A percentile compares a stretch with the other conserved stretches of the same genome.
Evolutionary conservation across 2,797 vertebrate genomes (phyloP).

Genomic region (Sardinella longiceps): DNA sequence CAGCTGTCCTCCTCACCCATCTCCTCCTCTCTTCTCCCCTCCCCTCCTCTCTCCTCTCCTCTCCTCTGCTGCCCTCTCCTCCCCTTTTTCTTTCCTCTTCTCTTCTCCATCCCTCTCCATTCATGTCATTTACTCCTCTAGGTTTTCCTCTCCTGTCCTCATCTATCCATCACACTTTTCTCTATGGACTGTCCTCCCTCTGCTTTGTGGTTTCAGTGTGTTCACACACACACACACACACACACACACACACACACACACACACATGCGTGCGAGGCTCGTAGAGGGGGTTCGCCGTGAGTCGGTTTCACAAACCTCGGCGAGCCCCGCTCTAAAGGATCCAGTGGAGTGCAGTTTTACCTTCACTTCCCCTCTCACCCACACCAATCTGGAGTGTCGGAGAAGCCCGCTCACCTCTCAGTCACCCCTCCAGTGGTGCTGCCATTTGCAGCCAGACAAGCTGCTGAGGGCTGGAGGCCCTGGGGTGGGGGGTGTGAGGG

Average conservation of each 20-base stretch:
- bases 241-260: neutral
- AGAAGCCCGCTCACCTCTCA: neutral
- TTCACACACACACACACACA: neutral
- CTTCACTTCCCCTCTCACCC: neutral
- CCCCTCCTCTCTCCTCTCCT: neutral
- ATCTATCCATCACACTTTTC: too few relatives aligned
- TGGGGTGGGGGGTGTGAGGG: neutral
- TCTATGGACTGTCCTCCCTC: neutral
- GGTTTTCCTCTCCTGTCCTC: neutral
- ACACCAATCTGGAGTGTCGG: neutral
- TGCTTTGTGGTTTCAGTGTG: too few relatives aligned
- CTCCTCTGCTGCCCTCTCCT: neutral
- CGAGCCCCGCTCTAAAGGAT: neutral
- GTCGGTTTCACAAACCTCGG: too few relatives aligned
- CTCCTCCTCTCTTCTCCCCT: neutral
- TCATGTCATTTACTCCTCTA: neutral
- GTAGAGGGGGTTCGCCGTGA: too few relatives aligned
- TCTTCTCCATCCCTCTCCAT: neutral
- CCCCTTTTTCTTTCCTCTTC: neutral
- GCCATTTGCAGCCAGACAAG: neutral
- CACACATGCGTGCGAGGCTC: neutral
- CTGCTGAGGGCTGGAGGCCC: neutral
- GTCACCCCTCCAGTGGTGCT: neutral
- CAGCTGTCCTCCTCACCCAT: neutral
- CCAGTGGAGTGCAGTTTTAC: neutral